A percentile compares a stretch with the other conserved stretches of the same genome.
Evolutionary conservation across 2,113 vertebrate species (phyloP).

Genomic region (Tor tambroides): DNA sequence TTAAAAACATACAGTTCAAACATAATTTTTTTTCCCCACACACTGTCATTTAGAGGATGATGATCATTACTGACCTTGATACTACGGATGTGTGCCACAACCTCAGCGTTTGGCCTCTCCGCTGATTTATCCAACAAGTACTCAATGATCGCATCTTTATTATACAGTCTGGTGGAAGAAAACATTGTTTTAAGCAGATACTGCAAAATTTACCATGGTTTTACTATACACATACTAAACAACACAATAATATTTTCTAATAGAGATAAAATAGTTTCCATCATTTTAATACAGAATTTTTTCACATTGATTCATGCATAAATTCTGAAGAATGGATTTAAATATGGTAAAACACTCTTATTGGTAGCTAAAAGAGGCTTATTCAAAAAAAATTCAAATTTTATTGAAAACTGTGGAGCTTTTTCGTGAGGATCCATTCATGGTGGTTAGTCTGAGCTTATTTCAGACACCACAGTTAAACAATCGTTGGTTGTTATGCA

Average conservation of each 20-base stretch:
- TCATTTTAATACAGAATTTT: neutral
- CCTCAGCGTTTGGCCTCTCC: constrained; percentile 86
- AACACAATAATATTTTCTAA: neutral
- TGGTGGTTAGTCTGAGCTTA: neutral
- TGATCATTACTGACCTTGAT: constrained; percentile 83
- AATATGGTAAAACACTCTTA: neutral
- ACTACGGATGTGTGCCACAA: constrained; percentile 86
- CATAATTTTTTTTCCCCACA: neutral
- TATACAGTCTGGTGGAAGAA: constrained; percentile 76
- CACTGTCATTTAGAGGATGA: neutral
- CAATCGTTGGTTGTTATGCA: neutral
- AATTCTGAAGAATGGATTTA: neutral
- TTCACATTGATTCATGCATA: neutral
- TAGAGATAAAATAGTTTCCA: neutral
- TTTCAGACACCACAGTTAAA: neutral
- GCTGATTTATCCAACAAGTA: constrained; percentile 93
- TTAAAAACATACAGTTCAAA: no score
- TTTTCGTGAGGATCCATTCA: neutral
- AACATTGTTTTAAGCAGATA: neutral
- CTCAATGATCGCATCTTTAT: constrained; percentile 94
- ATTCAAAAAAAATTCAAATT: neutral
- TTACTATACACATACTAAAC: neutral
- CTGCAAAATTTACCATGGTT: neutral
- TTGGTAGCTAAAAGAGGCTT: neutral
- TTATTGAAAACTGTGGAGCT: neutral